Conservation (phyloP, 2,888 invertebrate genomes). For the Standfussiana lucernea region DNA sequence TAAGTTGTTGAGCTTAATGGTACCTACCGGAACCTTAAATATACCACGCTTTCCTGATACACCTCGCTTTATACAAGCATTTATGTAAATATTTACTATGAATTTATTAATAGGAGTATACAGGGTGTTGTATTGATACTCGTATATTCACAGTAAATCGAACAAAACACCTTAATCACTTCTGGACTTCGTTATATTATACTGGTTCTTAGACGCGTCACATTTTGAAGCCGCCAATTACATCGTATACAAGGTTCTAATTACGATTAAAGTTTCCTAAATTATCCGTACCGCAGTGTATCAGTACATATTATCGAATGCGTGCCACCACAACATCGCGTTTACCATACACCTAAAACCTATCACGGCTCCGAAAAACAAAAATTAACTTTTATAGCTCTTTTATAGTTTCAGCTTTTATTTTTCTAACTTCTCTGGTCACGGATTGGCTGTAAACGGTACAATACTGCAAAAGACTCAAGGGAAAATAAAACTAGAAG, state of each 20-base stretch:
- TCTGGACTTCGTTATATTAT: neutral
- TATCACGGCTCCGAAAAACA: constrained; percentile 48
- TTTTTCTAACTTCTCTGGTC: constrained; percentile 58
- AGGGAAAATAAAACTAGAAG: constrained; percentile 53
- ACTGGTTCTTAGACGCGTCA: neutral
- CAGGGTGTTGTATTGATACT: too few relatives aligned
- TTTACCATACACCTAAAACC: constrained; percentile 49
- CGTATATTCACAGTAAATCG: too few relatives aligned
- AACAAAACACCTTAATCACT: neutral
- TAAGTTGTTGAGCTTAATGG: neutral
- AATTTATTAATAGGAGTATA: neutral
- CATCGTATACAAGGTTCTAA: neutral
- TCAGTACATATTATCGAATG: constrained; percentile 10
- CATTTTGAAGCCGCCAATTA: neutral
- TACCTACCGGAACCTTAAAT: too few relatives aligned
- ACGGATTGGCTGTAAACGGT: constrained; percentile 53
- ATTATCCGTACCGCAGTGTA: neutral
- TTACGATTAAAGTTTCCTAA: neutral
- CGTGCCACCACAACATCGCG: constrained; percentile 44
- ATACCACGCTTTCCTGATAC: too few relatives aligned
- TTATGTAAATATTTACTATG: too few relatives aligned
- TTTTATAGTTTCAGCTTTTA: constrained; percentile 60
- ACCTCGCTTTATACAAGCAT: too few relatives aligned
- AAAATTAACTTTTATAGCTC: constrained; percentile 57
- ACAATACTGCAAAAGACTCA: constrained; percentile 54